Evolutionary conservation across 2,888 invertebrate genomes (phyloP).

Genomic region (Andrena minutula): DNA sequence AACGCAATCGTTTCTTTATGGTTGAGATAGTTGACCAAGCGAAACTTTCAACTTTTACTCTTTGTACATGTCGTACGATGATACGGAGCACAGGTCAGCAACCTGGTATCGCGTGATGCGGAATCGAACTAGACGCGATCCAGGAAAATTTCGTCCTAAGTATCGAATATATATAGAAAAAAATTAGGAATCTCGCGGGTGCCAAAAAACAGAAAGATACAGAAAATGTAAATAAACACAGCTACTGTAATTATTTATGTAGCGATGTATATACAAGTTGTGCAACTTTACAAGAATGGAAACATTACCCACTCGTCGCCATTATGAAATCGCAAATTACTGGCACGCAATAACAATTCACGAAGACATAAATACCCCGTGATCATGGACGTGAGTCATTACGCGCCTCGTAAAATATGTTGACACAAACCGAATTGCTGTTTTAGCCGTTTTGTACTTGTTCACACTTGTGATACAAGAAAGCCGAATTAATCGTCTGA

Average conservation of each 20-base stretch:
- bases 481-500: slow-evolving; percentile 7
- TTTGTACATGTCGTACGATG: slow-evolving; percentile 32
- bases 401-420: not conserved
- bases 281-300: not conserved
- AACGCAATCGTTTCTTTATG: slow-evolving; percentile 5
- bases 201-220: not conserved
- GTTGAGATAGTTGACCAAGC: too few species aligned
- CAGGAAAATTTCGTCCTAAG: not conserved
- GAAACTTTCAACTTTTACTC: slow-evolving; percentile 19
- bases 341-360: not conserved
- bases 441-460: not conserved
- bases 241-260: not conserved
- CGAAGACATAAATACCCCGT: not conserved
- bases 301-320: too few species aligned
- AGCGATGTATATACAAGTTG: not conserved
- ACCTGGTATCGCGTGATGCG: slow-evolving; percentile 31
- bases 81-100: slow-evolving; percentile 30
- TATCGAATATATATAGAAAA: not conserved
- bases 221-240: too few species aligned
- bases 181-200: not conserved
- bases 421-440: too few species aligned
- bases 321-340: not conserved
- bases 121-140: not conserved
- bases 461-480: not conserved
- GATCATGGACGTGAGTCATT: not conserved